Evolutionary conservation across 2,113 vertebrate species (phyloP), one percentile per base, ranked within the genome.

Genomic region (Oxygymnocypris stewartii): DNA sequence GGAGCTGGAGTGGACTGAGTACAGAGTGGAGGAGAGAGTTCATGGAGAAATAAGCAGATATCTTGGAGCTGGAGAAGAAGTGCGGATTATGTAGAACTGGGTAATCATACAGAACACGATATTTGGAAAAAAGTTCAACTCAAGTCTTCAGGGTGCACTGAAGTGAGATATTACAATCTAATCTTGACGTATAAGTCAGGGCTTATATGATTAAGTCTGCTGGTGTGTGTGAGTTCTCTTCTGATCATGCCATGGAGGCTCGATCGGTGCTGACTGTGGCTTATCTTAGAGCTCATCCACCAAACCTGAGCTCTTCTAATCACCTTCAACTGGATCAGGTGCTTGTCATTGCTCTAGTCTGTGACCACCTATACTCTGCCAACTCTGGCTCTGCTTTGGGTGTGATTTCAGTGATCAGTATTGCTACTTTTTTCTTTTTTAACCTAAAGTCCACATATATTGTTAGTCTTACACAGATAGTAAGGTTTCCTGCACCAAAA

Each of bases 191-290:
- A 37, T 74, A 79, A 86, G 25, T 79, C 20, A n/a, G 82, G 82
- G 54, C 75, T 84, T 92, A 87, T 79, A 86, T 57, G 87, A 91
- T 91, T 89, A 92, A 91, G 75, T 44, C 57, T 71, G 37, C 49
- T 73, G 83, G 59, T 31, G 65, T 88, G 88, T 91, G 90, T 90
- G 88, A 89, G 91, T 84, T 74, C 88, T 85, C 87, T 71, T 94
- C 80, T 91, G 91, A 93, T 93, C 89, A 84, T 75, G 23, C 79
- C n/a, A 11, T 51, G 37, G 1, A 37, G 47, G 67, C 75, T 88
- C 65, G 73, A 84, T 87, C 59, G 44, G 61, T 84, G 63, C 85
- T 88, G 85, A 90, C 80, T 74, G 54, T 59, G 75, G 83, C 82
- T 87, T 87, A 84, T 78, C 59, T 88, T 40, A 73, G 84, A 88